These are phyloP conservation scores for Lacanobia oleracea DNA, from an alignment of 2,888 invertebrate genomes.

Conservation along the genomic window DNA sequence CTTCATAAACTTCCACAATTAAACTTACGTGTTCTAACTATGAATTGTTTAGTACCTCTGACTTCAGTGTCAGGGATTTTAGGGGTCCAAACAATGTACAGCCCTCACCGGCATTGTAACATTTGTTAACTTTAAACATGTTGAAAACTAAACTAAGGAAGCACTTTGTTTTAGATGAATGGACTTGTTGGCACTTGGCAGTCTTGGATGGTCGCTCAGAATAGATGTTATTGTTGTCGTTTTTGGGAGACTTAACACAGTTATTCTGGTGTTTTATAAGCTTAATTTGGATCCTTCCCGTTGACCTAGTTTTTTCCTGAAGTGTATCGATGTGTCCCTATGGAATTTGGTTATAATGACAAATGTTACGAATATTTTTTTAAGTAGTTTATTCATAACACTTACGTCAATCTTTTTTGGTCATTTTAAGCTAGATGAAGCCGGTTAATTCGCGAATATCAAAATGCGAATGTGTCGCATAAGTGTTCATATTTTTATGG, in stretches of 20 bases:
- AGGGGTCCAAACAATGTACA: slow-evolving; percentile 57
- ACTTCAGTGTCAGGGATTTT: slow-evolving; percentile 41
- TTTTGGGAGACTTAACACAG: neutral
- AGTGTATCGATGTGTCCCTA: no score
- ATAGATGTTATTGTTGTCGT: neutral
- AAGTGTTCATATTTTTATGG: no score
- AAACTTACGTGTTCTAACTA: slow-evolving; percentile 27
- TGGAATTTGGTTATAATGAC: no score
- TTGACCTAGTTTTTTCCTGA: no score
- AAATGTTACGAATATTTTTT: no score
- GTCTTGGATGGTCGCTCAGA: neutral
- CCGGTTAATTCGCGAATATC: no score
- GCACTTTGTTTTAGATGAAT: slow-evolving; percentile 42
- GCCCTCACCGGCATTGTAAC: slow-evolving; percentile 44
- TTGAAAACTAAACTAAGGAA: slow-evolving; percentile 48
- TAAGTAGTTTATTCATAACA: no score
- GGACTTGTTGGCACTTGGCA: slow-evolving; percentile 17
- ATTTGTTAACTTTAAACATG: slow-evolving; percentile 57
- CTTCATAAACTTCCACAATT: slow-evolving; percentile 39
- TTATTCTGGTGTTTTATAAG: neutral
- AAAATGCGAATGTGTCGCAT: no score
- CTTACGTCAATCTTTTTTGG: no score
- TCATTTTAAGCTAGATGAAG: no score
- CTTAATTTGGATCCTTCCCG: neutral
- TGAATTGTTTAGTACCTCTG: slow-evolving; percentile 55